Base-by-base conservation (phyloP, 2,797 vertebrate species). In the Sparus aurata region DNA sequence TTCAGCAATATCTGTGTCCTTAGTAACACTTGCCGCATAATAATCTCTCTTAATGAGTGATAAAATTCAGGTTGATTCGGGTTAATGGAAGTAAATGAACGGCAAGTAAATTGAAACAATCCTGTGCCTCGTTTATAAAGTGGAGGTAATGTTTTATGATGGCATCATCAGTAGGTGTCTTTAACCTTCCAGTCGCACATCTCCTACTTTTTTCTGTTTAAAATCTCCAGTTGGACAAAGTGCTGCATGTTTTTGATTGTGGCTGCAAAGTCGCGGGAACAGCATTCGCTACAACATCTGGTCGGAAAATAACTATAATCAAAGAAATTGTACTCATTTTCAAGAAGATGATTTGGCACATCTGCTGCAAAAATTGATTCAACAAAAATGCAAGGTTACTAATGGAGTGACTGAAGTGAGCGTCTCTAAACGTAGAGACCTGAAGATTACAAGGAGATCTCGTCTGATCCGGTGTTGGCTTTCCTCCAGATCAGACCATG, bases 1-100 rank as follows among this genome's bases (percentile, higher is more conserved):
- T 10, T 41, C 34, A 57, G 53, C 20, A 50, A 58, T 23, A 64
- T 60, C 12, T 52, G 60, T 76, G 65, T 86, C 69, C 49, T 73
- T 60, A 49, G 68, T 63, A 71, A 69, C 60, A 71, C 75, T 64
- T 47, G 3, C 53, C 74, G 71, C 69, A 74, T 72, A 52, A 68
- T 67, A 79, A 83, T 54, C 12, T 75, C 64, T 25, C 59, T 55
- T 84, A 84, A 84, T 83, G 73, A 83, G 46, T 18, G 16, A 55
- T 72, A 57, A 41, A 66, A 75, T 72, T n/a, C 49, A 64, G 57
- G 71, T 68, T 68, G 79, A 65, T 71, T 53, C 22, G 53, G 57
- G 74, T 79, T 81, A 77, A 79, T 55, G 65, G 41, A 16, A 45
- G 54, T 34, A 69, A 65, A 62, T 68, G 30, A 82, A 46, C 47